Evolutionary conservation across 2,797 vertebrate species (phyloP).

Genomic region (Crax fasciolata): DNA sequence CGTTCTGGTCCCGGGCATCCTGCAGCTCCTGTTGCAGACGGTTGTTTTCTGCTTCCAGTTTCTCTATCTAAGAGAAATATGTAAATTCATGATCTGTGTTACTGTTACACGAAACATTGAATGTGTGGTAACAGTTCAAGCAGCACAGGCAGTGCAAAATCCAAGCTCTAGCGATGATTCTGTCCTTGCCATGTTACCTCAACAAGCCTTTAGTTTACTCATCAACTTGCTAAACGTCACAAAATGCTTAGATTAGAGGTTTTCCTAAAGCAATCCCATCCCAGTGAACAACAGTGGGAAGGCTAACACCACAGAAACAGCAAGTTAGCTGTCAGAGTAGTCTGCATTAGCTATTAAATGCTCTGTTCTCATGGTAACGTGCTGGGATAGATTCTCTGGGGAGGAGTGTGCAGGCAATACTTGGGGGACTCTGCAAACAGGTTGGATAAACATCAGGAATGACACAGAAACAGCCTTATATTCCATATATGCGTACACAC

Average conservation of each 20-base stretch:
- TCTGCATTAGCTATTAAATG: neutral
- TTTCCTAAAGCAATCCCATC: neutral
- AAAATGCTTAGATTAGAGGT: neutral
- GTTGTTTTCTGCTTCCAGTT: conserved; percentile 88
- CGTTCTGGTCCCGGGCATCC: conserved; percentile 97
- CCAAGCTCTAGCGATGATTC: neutral
- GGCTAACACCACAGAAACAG: neutral
- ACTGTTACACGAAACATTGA: conserved; percentile 2
- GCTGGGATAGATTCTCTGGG: neutral
- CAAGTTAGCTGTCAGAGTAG: neutral
- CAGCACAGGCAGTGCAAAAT: neutral
- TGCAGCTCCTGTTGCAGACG: conserved; percentile 94
- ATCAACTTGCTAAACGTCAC: neutral
- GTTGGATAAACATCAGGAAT: neutral
- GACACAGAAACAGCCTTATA: neutral
- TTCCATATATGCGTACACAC: neutral
- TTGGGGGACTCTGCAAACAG: neutral
- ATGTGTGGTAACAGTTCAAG: neutral
- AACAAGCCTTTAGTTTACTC: neutral
- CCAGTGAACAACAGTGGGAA: neutral
- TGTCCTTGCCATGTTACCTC: neutral
- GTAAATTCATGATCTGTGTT: conserved; percentile 50
- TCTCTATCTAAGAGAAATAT: conserved; percentile 89
- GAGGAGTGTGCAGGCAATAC: neutral
- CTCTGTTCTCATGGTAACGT: neutral